Evolutionary conservation across 2,113 vertebrate species (phyloP), one percentile per base, ranked within the genome.

Genomic region (Grammomys surdaster): DNA sequence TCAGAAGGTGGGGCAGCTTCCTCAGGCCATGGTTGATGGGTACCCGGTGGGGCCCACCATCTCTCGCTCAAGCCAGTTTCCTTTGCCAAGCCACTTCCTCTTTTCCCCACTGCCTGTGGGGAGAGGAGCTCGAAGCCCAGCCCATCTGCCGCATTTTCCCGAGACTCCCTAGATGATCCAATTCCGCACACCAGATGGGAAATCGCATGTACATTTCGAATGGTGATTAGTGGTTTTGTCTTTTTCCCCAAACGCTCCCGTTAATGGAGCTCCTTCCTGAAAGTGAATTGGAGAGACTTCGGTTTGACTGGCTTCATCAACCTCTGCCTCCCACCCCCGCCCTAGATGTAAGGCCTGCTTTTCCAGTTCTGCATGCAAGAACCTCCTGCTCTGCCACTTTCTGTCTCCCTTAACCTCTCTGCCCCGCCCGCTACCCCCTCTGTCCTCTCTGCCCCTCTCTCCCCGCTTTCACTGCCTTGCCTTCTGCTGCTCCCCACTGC

Each of bases 191-290:
- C 95, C 97, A 96, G 98, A 96, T 97, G 95, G 97, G 97, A 96
- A 98, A 96, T 95, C 51, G 91, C 95, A 84, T 91, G 95, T 20
- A 85, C 97, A 96, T 69, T 97, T 97, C 77, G 60, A 75, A 89
- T 97, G 96, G 96, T 51, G 72, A 95, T 97, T 97, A 97, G 97
- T 98, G 97, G 96, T 96, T 97, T 97, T 90, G 94, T 97, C 96
- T 95, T 76, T 95, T 92, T 70, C 97, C 97, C 96, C 96, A 77
- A 96, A 97, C 33, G 24, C 82, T 95, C 72, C 11, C 26, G 54
- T 95, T 97, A 97, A 95, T 65, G 82, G 92, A 85, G 96, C 92
- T 95, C 95, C 93, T 98, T 98, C 94, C 67, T 80, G 96, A 93
- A 93, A 95, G 89, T 86, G 58, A 95, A 77, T 94, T 90, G 78